phyloP scores from a whole-genome alignment of 1,140 invertebrate genomes.

The Drosophila willistoni region DNA sequence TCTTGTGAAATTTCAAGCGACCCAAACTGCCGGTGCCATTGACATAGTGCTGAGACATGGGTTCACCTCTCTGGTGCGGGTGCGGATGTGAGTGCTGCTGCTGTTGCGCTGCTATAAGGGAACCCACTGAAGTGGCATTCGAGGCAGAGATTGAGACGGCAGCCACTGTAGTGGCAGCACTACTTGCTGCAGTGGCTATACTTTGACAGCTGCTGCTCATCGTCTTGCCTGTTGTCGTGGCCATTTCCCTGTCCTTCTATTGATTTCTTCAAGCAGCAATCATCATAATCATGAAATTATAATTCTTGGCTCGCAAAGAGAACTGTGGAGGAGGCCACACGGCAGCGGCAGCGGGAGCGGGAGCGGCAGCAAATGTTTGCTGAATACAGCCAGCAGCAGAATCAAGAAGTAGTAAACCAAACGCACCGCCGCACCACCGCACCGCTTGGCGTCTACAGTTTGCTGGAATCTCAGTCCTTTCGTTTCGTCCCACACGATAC shows the following conservation, averaged over 20 bases:
- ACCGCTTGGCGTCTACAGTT: slow-evolving; percentile 9
- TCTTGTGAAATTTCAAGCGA: slow-evolving; percentile 77
- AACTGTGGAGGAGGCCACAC: background rate
- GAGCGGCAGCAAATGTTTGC: slow-evolving; percentile 27
- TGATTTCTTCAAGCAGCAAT: slow-evolving; percentile 75
- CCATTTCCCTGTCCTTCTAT: slow-evolving; percentile 51
- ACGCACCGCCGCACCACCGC: background rate
- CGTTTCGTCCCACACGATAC: slow-evolving; percentile 4
- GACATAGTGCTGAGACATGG: slow-evolving; percentile 60
- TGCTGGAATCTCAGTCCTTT: slow-evolving; percentile 5
- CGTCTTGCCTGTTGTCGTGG: slow-evolving; percentile 57
- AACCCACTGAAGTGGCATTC: slow-evolving; percentile 71
- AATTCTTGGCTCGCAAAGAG: slow-evolving; percentile 1
- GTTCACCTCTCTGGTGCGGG: slow-evolving; percentile 14
- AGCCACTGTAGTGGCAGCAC: slow-evolving; percentile 61
- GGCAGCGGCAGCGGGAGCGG: no score
- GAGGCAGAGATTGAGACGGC: slow-evolving; percentile 68
- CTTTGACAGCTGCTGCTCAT: slow-evolving; percentile 82
- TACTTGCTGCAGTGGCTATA: slow-evolving; percentile 70
- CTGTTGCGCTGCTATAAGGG: slow-evolving; percentile 63
- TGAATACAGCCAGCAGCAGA: slow-evolving; percentile 40
- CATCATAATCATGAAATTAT: slow-evolving; percentile 58
- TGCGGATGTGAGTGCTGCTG: slow-evolving; percentile 15
- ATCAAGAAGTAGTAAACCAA: background rate
- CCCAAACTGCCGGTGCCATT: slow-evolving; percentile 80